phyloP scores from a whole-genome alignment of 2,797 vertebrate genomes.

The Anableps anableps region DNA sequence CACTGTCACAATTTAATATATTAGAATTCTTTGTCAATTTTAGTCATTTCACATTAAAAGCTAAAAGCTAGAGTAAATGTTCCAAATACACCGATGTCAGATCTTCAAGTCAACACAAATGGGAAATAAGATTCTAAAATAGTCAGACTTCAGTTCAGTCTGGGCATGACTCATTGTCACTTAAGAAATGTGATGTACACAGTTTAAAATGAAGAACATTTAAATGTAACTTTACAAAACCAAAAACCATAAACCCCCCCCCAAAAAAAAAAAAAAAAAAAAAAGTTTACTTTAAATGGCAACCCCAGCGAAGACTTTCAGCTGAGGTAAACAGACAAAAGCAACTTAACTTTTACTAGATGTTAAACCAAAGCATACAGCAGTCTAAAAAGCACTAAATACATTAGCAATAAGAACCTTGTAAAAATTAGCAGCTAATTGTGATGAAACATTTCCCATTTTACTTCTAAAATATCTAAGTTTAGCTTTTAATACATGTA shows the following conservation, averaged over 20 bases:
- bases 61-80: slow-evolving; percentile 1
- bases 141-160: not conserved
- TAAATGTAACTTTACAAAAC: not conserved
- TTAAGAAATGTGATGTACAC: not conserved
- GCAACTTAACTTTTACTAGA: not conserved
- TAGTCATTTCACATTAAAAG: slow-evolving; percentile 7
- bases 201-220: not conserved
- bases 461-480: not conserved
- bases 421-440: not conserved
- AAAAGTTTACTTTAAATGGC: not conserved
- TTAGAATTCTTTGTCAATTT: slow-evolving; percentile 15
- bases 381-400: not conserved
- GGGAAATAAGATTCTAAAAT: not conserved
- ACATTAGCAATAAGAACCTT: not conserved
- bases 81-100: slow-evolving; percentile 3
- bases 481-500: not conserved
- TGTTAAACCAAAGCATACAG: not conserved
- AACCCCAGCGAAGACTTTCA: not conserved
- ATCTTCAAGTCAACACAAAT: not conserved
- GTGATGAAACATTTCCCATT: not conserved
- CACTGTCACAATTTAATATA: slow-evolving; percentile 24
- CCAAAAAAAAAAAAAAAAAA: too few relatives aligned
- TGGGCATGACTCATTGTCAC: not conserved
- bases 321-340: not conserved
- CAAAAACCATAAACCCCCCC: too few relatives aligned